Base-by-base conservation (phyloP, 2,888 invertebrate species). In the Pristionchus arcanus region DNA sequence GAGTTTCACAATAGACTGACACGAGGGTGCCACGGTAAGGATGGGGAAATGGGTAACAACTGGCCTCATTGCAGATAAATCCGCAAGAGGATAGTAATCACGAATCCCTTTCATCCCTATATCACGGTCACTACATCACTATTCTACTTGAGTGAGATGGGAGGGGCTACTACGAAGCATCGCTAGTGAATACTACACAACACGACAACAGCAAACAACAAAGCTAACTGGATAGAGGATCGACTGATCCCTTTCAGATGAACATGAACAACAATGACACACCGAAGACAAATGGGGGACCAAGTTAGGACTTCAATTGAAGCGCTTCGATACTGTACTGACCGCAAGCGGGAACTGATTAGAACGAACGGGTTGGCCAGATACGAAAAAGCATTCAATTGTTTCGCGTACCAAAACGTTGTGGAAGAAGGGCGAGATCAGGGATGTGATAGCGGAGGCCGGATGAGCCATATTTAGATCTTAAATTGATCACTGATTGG, bases 341-440 rank as follows among this genome's bases (percentile, higher is more conserved):
- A 34, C 25, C 37, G 15, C 37, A 74, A 74, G 74, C 74, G 21
- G 74, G 34, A 37, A 74, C 37, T 74, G 34, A 74, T 74, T 74
- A 81, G 49, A 81, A 81, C 81, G 49, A 3, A 81, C 49, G 81
- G 77, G 77, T 77, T 77, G 77, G 31, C 37, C 42, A 42, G 42
- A 34, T 21, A 49, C 81, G 42, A 49, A 49, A 81, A 42, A 53
- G 28, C 81, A 49, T 81, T 81, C 74, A 74, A 74, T 74, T 81
- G 42, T 53, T 81, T 81, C 49, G 81, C 89, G 28, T 34, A 89
- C 89, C 89, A 89, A 83, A 89, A 89, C 89, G 81, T 81, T 89
- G 83, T 89, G 89, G 89, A 83, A 66, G 83, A 42, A 83, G 4
- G 89, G 89, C 55, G 89, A 89, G 55, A 89, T 89, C 42, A 89